Conservation (phyloP, 1,140 invertebrate species). For the Drosophila quadrilineata region DNA sequence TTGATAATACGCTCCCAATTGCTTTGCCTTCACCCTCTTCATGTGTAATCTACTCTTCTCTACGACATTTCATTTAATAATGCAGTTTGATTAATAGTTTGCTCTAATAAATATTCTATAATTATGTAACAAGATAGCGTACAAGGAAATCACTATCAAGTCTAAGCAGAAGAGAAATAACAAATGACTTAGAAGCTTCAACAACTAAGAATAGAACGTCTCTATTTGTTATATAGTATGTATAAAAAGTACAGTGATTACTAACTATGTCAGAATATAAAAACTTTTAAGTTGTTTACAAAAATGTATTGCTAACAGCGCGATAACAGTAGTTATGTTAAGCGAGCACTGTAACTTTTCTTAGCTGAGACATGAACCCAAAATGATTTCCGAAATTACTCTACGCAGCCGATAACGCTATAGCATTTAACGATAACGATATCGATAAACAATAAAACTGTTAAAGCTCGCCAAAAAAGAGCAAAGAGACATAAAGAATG, state of each 20-base stretch:
- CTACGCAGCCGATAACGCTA: too few relatives aligned
- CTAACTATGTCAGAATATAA: too few relatives aligned
- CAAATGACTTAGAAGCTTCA: background rate
- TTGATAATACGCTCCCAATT: conserved; percentile 58
- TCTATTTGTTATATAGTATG: background rate
- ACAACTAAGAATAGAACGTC: background rate
- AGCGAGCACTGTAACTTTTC: background rate
- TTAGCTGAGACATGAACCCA: too few relatives aligned
- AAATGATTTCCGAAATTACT: too few relatives aligned
- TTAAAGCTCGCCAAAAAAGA: too few relatives aligned
- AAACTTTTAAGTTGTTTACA: too few relatives aligned
- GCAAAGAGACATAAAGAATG: conserved; percentile 4
- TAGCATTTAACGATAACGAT: background rate
- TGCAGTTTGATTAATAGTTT: conserved; percentile 66
- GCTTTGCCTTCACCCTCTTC: background rate
- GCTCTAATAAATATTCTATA: conserved; percentile 44
- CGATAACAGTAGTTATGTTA: conserved; percentile 8
- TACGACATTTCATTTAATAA: conserved; percentile 51
- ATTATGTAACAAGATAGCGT: conserved; percentile 20
- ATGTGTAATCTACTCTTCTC: too few relatives aligned
- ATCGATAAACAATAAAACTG: conserved; percentile 1
- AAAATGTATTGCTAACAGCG: background rate
- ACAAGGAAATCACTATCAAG: conserved; percentile 37
- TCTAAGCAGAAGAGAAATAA: background rate
- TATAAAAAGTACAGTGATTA: background rate